Evolutionary conservation across 2,888 invertebrate genomes (phyloP).

Genomic region (Neria commutata): DNA sequence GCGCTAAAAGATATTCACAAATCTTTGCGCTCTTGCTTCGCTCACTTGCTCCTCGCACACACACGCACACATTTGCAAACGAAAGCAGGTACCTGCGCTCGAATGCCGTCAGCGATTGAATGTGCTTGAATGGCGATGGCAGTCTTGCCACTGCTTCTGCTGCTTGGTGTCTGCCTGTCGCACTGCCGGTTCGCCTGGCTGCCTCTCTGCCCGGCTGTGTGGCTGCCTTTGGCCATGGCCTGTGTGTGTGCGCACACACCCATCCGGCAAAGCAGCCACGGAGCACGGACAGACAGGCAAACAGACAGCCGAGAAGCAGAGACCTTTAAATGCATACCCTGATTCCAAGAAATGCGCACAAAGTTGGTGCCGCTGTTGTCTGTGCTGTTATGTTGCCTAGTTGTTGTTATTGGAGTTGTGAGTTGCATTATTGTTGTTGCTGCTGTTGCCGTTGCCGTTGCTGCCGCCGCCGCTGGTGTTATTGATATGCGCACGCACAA

Average conservation of each 20-base stretch:
- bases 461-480: slow-evolving; percentile 25
- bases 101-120: not conserved
- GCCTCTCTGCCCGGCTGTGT: no score
- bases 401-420: not conserved
- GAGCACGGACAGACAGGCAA: no score
- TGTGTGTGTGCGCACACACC: slow-evolving; percentile 16
- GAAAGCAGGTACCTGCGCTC: slow-evolving; percentile 32
- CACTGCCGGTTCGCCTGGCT: no score
- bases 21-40: no score
- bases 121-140: not conserved
- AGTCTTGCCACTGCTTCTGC: not conserved
- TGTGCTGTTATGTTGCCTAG: not conserved
- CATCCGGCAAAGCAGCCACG: not conserved
- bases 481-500: slow-evolving; percentile 37
- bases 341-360: slow-evolving; percentile 54
- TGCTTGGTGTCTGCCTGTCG: no score
- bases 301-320: no score
- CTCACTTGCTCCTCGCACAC: slow-evolving; percentile 18
- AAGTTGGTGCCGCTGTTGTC: slow-evolving; percentile 40
- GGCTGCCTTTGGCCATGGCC: slow-evolving; percentile 6
- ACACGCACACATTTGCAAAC: slow-evolving; percentile 1
- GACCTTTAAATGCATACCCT: slow-evolving; percentile 32
- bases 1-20: no score
- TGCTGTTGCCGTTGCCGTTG: slow-evolving; percentile 12
- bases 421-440: not conserved